A percentile compares a stretch with the other conserved stretches of the same genome.
These are phyloP conservation scores for Elephantulus edwardii DNA, from an alignment of 2,113 vertebrate genomes.

Conservation along the genomic window DNA sequence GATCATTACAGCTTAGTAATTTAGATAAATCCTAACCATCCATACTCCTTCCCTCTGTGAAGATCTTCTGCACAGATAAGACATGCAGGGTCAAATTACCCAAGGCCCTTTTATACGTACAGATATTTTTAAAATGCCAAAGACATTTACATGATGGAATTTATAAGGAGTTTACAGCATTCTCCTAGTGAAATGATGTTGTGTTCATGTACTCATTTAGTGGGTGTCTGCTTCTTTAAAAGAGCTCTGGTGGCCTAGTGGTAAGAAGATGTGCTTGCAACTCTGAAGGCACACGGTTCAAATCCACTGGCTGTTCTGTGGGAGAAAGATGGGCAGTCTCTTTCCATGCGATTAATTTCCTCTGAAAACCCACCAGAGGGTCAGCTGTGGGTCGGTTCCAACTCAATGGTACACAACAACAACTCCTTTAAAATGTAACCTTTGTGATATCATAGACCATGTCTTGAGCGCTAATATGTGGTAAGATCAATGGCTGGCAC, in stretches of 20 bases:
- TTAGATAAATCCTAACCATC: slow-evolving; percentile 38
- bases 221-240: background rate
- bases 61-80: slow-evolving; percentile 4
- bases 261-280: too few relatives aligned
- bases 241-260: too few relatives aligned
- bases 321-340: too few relatives aligned
- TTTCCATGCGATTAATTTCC: too few relatives aligned
- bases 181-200: slow-evolving; percentile 37
- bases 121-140: slow-evolving; percentile 54
- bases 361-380: too few relatives aligned
- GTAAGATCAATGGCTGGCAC: background rate
- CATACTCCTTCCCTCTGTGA: slow-evolving; percentile 7
- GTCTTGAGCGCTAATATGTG: background rate
- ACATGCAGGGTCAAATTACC: background rate
- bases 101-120: slow-evolving; percentile 47
- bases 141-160: slow-evolving; percentile 22
- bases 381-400: too few relatives aligned
- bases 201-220: background rate
- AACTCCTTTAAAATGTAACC: slow-evolving; percentile 22
- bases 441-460: background rate
- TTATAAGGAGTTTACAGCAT: background rate
- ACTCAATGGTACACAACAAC: too few relatives aligned
- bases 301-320: too few relatives aligned
- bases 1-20: slow-evolving; percentile 55
- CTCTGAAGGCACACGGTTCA: too few relatives aligned